Conservation (phyloP, 1,140 invertebrate genomes). For the Armadillidium nasatum region DNA sequence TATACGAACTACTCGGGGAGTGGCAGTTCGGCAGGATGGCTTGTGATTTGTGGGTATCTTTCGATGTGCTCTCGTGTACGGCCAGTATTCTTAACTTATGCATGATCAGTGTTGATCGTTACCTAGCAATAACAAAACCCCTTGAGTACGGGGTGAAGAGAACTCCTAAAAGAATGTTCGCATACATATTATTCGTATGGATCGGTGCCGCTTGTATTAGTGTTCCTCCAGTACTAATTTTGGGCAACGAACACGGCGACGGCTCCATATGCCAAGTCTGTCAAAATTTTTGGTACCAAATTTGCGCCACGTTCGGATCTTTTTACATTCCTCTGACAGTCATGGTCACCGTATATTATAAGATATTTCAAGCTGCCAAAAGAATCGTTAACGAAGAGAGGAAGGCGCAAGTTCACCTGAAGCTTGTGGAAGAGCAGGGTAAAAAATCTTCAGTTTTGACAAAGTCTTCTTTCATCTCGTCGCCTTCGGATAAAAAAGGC, state of each 20-base stretch:
- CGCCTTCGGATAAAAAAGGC: slow-evolving; percentile 20
- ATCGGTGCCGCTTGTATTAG: slow-evolving; percentile 77
- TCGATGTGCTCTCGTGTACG: slow-evolving; percentile 89
- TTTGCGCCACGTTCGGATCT: slow-evolving; percentile 90
- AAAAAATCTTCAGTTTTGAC: slow-evolving; percentile 16
- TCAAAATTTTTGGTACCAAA: slow-evolving; percentile 84
- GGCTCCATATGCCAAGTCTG: slow-evolving; percentile 69
- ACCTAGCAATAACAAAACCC: slow-evolving; percentile 61
- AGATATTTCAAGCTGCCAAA: slow-evolving; percentile 86
- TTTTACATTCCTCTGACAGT: slow-evolving; percentile 93
- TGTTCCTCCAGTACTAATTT: slow-evolving; percentile 75
- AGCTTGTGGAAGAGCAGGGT: slow-evolving; percentile 30
- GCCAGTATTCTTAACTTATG: slow-evolving; percentile 63
- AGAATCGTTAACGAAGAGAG: slow-evolving; percentile 65
- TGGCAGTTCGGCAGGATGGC: slow-evolving; percentile 78
- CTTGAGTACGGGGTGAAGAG: slow-evolving; percentile 79
- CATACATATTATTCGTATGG: slow-evolving; percentile 90
- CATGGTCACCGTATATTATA: slow-evolving; percentile 92
- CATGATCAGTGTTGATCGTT: slow-evolving; percentile 58
- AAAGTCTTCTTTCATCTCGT: slow-evolving; percentile 21
- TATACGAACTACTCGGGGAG: slow-evolving; percentile 62
- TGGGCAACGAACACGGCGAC: slow-evolving; percentile 79
- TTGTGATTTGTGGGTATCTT: slow-evolving; percentile 75
- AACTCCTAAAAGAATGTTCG: slow-evolving; percentile 81
- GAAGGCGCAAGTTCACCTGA: slow-evolving; percentile 41